Conservation (phyloP, 2,113 vertebrate species). For the Xenopus laevis region DNA sequence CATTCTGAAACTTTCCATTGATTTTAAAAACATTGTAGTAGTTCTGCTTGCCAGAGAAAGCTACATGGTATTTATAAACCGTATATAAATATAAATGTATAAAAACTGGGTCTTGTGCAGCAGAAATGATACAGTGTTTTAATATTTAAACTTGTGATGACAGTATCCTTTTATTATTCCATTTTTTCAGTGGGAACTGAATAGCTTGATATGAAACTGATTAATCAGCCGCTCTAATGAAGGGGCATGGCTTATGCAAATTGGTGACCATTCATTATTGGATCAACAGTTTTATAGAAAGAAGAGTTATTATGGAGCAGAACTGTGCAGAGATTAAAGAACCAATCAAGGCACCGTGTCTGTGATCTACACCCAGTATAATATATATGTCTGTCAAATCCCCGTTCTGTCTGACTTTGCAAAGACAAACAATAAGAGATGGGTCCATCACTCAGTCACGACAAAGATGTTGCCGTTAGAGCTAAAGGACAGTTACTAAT, state of each 20-base stretch:
- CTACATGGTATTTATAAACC: too few species aligned
- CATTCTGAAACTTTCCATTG: too few species aligned
- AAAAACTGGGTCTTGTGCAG: too few species aligned
- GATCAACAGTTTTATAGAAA: background rate
- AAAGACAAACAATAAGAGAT: background rate
- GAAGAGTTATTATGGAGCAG: background rate
- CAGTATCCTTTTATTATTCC: too few species aligned
- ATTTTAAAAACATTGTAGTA: too few species aligned
- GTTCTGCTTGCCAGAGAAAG: too few species aligned
- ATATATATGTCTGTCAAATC: background rate
- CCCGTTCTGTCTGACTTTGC: too few species aligned
- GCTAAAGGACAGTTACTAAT: slow-evolving; percentile 24
- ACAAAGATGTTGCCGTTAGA: slow-evolving; percentile 16
- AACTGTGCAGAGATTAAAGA: background rate
- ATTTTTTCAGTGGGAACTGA: too few species aligned
- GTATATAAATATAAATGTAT: too few species aligned
- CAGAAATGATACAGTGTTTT: too few species aligned
- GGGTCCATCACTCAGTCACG: background rate
- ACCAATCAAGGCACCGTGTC: background rate
- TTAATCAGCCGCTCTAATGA: background rate
- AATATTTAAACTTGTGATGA: too few species aligned
- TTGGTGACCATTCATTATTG: background rate
- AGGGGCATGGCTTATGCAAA: background rate
- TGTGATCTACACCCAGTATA: background rate
- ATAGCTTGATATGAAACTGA: too few species aligned